These are phyloP conservation scores for Itoplectis maculator DNA, from an alignment of 2,888 invertebrate species.

Conservation along the genomic window DNA sequence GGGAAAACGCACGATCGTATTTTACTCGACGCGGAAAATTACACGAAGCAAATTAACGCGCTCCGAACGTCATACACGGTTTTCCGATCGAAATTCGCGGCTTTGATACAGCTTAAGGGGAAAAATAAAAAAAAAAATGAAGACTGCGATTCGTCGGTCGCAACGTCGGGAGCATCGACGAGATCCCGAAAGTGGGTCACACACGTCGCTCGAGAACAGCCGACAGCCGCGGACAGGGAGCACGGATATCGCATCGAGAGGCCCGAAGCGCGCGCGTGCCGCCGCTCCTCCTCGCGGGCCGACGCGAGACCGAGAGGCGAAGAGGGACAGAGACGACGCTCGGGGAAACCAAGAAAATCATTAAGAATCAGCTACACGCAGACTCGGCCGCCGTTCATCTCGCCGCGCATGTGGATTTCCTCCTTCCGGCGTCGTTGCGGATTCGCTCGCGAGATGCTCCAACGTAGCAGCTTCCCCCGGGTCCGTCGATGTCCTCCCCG, in stretches of 20 bases:
- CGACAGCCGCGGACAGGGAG: conserved; percentile 50
- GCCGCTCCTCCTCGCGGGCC: conserved; percentile 45
- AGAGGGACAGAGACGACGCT: conserved; percentile 27
- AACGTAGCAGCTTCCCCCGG: too few species aligned
- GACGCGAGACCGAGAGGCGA: conserved; percentile 15
- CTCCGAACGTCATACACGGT: too few species aligned
- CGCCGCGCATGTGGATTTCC: conserved; percentile 1
- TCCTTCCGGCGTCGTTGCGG: neutral
- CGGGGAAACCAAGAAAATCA: conserved; percentile 59
- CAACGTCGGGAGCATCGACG: conserved; percentile 14
- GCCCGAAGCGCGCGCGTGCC: conserved; percentile 49
- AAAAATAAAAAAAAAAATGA: neutral
- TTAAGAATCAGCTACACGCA: conserved; percentile 37
- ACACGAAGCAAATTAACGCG: too few species aligned
- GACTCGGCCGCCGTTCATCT: conserved; percentile 12
- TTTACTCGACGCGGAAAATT: neutral
- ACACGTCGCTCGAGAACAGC: conserved; percentile 40
- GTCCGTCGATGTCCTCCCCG: too few species aligned
- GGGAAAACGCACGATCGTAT: conserved; percentile 1
- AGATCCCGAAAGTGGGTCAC: conserved; percentile 36
- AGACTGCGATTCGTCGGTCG: neutral
- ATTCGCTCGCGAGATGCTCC: neutral
- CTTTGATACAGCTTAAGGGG: neutral
- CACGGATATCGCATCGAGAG: conserved; percentile 56
- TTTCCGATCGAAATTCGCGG: neutral